Evolutionary conservation across 23 tunicate species (phyloP), one percentile per base, ranked within the genome.

Genomic region (Corella eumyota): DNA sequence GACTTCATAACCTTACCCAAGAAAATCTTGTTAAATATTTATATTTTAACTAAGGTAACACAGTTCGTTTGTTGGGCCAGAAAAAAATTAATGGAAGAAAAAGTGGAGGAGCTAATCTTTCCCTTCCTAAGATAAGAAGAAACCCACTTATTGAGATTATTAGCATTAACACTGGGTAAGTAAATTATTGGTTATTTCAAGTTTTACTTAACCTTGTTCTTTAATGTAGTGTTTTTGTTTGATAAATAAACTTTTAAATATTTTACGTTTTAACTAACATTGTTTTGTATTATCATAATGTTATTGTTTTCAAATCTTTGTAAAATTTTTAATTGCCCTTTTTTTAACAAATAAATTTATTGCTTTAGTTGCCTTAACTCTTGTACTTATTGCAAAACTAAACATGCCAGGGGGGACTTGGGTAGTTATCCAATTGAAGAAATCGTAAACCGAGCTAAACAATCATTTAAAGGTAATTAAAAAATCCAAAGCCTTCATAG

Each of bases 301-400:
- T n/a, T n/a, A n/a, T n/a, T n/a, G n/a, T n/a, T n/a, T n/a, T n/a
- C n/a, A n/a, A n/a, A n/a, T n/a, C n/a, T n/a, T n/a, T n/a, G n/a
- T n/a, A n/a, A n/a, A n/a, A n/a, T n/a, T n/a, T n/a, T n/a, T n/a
- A n/a, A n/a, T n/a, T n/a, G n/a, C n/a, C n/a, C n/a, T n/a, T n/a
- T n/a, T n/a, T n/a, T n/a, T n/a, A n/a, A n/a, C n/a, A n/a, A n/a
- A n/a, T n/a, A n/a, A n/a, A n/a, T n/a, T n/a, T n/a, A n/a, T n/a
- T n/a, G n/a, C n/a, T 60, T 32, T 44, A 85, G 95, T 26, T 93
- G 99, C 61, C 50, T 93, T 56, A 93, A 93, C 45, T 73, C 94
- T 2, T 93, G 99, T 50, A 93, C 99, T 9, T 93, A 93, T 50
- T 93, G 99, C 78, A 93, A 93, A 53, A 93, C 99, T 30, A 85